Base-by-base conservation (phyloP, 1,140 invertebrate species). In the Drosophila funebris region DNA sequence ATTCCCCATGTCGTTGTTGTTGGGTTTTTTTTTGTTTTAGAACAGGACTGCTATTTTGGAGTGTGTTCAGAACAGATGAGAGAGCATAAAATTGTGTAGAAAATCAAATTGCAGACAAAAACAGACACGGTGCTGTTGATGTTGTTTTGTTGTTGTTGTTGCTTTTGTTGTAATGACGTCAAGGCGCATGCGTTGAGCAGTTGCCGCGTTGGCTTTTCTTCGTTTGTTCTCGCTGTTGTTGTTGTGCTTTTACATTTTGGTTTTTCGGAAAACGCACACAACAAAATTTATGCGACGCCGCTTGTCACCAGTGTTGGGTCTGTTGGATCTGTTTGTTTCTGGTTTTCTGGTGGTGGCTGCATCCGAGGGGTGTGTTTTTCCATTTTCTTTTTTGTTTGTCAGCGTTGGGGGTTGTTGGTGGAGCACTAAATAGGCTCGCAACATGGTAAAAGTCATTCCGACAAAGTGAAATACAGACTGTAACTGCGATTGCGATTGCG, bases 41-140 rank as follows among this genome's bases (percentile, higher is more conserved):
- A 48, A 18, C 41, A 44, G 41, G 18, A 44, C 48, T 76, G 68
- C 54, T 80, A 74, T 85, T 84, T 84, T 81, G 57, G 58, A 77
- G 74, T 36, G 74, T 36, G 44, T 53, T 18, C 57, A 62, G 69
- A 74, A 69, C 74, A 85, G 77, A 87, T 87, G 82, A 64, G 64
- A 77, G 72, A 56, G 48, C 70, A 67, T 66, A 87, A 81, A 85
- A 81, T 64, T 61, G 74, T 82, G 66, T 72, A 78, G 70, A 82
- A 85, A 81, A 78, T 78, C 74, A 87, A 87, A 87, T 72, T 87
- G 82, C 83, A 75, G 66, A 60, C 67, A 73, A 77, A 73, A 74
- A 63, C 72, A 73, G 73, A 67, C 37, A 50, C 44, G 27, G 39
- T 44, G 31, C 57, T 72, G 54, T 61, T 73, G 31, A 33, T 57